Evolutionary conservation across 2,888 invertebrate species (phyloP), one percentile per base, ranked within the genome.

Genomic region (Acanthopleura granulata): DNA sequence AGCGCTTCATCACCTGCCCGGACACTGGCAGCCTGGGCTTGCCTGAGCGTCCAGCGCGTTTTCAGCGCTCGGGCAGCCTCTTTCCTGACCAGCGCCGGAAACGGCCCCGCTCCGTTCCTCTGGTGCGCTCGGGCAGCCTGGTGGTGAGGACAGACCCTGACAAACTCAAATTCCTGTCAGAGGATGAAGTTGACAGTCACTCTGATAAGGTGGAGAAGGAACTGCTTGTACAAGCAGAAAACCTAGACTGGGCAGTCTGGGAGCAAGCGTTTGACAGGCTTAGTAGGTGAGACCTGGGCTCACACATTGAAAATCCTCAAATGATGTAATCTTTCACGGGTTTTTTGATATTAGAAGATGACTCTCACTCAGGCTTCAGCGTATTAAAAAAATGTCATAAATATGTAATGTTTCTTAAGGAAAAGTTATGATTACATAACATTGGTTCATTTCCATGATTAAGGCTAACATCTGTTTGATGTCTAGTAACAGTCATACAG

Each of bases 101-200:
- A 57, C 18, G 22, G 22, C 57, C 57, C 18, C 18, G 57, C 6
- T 12, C 57, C 1, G 1, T 57, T 4, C 22, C 18, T 57, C 22
- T 57, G 1, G n/a, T n/a, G 22, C 18, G 57, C n/a, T 57, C 57
- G 12, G 57, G 57, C 57, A 57, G 57, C 22, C 22, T 57, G 22
- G 22, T 57, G 18, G 57, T 57, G 18, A 18, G 57, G 22, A 57
- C 57, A 57, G 57, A 57, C 22, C 57, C 57, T n/a, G 57, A 57
- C 22, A 57, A 57, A 57, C 57, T 57, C 18, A 57, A 57, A 57
- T 18, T 57, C 1, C n/a, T 57, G 18, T 57, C 57, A n/a, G 22
- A 57, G 22, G 57, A 57, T 57, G 57, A 57, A 57, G 57, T 57
- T 18, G 57, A 57, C 18, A 57, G n/a, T n/a, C 57, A 57, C 22